Conservation (phyloP, 2,113 vertebrate species). For the Hemiprocne comata region DNA sequence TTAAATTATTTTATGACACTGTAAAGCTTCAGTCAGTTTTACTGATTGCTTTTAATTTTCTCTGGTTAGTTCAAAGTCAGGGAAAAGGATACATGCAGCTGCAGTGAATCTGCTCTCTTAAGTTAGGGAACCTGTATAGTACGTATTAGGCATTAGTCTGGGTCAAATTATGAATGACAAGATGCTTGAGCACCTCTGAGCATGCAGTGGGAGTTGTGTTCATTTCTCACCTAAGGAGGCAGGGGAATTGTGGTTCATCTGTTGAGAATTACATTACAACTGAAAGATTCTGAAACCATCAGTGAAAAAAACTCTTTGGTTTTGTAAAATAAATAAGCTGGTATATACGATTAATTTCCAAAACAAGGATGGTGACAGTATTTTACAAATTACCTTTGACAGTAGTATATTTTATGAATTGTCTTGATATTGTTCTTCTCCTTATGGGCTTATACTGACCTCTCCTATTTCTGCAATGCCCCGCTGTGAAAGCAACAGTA, state of each 20-base stretch:
- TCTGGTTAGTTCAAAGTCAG: not conserved
- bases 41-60: not conserved
- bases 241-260: not conserved
- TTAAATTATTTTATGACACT: not conserved
- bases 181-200: not conserved
- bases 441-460: constrained; percentile 77
- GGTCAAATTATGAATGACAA: not conserved
- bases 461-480: constrained; percentile 74
- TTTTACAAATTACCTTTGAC: constrained; percentile 73
- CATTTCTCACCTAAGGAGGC: not conserved
- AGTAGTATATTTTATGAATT: constrained; percentile 74
- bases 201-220: not conserved
- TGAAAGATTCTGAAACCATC: not conserved
- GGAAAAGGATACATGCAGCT: not conserved
- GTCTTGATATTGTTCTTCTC: constrained; percentile 69
- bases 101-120: not conserved
- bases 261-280: not conserved
- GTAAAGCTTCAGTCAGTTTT: not conserved
- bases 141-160: not conserved
- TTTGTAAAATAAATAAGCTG: not conserved
- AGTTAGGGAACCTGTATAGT: not conserved
- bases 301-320: not conserved
- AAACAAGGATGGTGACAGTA: not conserved
- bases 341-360: not conserved
- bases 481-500: constrained; percentile 70